Base-by-base conservation (phyloP, 1,140 invertebrate species). In the Trissolcus basalis region DNA sequence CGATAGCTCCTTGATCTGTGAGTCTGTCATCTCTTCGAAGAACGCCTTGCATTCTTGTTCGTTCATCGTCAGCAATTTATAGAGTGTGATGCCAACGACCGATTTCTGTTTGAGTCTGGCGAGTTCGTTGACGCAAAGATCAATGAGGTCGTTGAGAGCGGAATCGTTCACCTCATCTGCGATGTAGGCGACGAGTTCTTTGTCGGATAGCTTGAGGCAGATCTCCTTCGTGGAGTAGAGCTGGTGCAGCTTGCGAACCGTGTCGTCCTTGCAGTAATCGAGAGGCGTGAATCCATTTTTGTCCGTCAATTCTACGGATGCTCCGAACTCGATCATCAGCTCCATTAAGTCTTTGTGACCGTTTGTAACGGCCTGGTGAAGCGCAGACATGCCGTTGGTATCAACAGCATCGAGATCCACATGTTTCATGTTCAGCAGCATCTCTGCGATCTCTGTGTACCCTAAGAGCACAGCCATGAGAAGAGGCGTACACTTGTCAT, bases 321-420 rank as follows among this genome's bases (percentile, higher is more conserved):
- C 71, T 0, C 71, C 71, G 32, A 39, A 74, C 12, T 74, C 71
- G 6, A 74, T 48, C 32, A 74, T 7, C 4, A 74, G 1, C 7
- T 5, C 10, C 0, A 41, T 11, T 9, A 74, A 7, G 1, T 68
- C 53, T 1, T 58, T 45, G 11, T 68, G 39, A 0, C 43, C 63
- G n/a, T 63, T 63, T 0, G 33, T 12, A 8, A 64, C 53, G 4
- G 72, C 72, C 0, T 54, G 64, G 32, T 75, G 72, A 9, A 75
- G 58, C 0, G 64, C 72, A 4, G 72, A 14, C 64, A 59, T 64
- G 7, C 72, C 72, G 15, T 58, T 59, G 0, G 7, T 14, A 16
- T 75, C 59, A 1, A 48, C 36, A 0, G 43, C 59, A n/a, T 75
- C 32, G 0, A 75, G 7, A 4, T 64, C 14, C 0, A 75, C n/a